These are phyloP conservation scores for Menidia beryllina DNA, from an alignment of 2,113 vertebrate genomes.

Conservation along the genomic window DNA sequence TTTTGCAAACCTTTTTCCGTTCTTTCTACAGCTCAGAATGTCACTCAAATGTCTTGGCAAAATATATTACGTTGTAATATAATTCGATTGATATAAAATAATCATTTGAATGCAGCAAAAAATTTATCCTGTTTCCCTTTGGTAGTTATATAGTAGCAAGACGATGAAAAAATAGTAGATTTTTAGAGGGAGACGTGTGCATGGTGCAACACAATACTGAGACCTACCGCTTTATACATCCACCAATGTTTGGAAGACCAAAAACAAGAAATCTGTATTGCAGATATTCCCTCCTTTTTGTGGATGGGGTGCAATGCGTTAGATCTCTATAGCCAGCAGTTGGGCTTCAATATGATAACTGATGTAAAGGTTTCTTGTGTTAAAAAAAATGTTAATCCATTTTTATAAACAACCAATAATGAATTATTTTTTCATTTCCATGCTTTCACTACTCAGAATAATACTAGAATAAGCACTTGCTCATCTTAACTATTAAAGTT, in stretches of 20 bases:
- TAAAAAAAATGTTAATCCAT: no score
- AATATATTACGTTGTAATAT: neutral
- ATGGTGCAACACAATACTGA: no score
- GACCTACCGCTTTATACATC: no score
- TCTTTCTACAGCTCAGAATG: conserved; percentile 9
- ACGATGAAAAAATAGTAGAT: neutral
- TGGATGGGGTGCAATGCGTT: neutral
- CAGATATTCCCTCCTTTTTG: no score
- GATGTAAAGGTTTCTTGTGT: neutral
- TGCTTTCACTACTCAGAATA: neutral
- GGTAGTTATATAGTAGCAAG: neutral
- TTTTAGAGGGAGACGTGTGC: no score
- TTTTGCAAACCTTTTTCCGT: conserved; percentile 9
- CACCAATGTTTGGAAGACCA: no score
- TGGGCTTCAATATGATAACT: no score
- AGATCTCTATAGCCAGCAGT: no score
- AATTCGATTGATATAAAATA: neutral
- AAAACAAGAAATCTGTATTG: neutral
- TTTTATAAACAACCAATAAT: neutral
- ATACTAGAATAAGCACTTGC: no score
- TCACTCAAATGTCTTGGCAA: neutral
- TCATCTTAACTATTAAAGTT: no score
- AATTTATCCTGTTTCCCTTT: neutral
- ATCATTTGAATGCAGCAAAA: neutral
- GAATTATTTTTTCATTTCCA: neutral